Base-by-base conservation (phyloP, 2,113 vertebrate genomes). In the Maccullochella peelii region DNA sequence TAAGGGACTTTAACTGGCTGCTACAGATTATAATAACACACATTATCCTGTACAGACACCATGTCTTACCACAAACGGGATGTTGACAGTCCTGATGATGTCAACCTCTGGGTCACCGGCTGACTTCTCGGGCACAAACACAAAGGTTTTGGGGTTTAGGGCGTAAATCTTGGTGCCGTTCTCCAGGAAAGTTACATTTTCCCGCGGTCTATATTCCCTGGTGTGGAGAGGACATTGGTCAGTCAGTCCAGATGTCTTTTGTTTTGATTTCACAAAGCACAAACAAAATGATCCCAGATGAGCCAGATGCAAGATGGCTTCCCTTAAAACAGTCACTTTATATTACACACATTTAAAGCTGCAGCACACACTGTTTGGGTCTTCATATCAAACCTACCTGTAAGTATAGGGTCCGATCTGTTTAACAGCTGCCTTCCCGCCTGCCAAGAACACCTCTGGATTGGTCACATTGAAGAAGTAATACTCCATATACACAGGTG, bases 391-490 rank as follows among this genome's bases (percentile, higher is more conserved):
- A 61, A 63, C 67, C 20, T 93, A 99, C 98, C 97, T 97, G 96
- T 99, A 99, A 27, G 97, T 99, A 80, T 99, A 99, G 0, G 98
- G 98, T 30, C 98, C 98, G 61, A 97, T 96, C 92, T 99, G 96
- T 85, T 96, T 94, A 4, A 99, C 92, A 0, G 90, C 85, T n/a
- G 98, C 96, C 78, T 90, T 96, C 69, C 94, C 96, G 0, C 98
- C 98, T 27, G 87, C 85, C 36, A 98, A 84, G 81, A 99, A 96
- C 89, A 96, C 97, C n/a, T 96, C 85, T 25, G 98, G 96, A 57
- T 99, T 99, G 79, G 97, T 97, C 81, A 99, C 95, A 0, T 99
- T 99, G 86, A 99, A 99, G 85, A 99, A 98, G 93, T 97, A 99
- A 95, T 99, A 98, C 95, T 99, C 97, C 95, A 97, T 96, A 82